These are phyloP conservation scores for Intellagama lesueurii DNA, from an alignment of 2,797 vertebrate species.

Conservation along the genomic window DNA sequence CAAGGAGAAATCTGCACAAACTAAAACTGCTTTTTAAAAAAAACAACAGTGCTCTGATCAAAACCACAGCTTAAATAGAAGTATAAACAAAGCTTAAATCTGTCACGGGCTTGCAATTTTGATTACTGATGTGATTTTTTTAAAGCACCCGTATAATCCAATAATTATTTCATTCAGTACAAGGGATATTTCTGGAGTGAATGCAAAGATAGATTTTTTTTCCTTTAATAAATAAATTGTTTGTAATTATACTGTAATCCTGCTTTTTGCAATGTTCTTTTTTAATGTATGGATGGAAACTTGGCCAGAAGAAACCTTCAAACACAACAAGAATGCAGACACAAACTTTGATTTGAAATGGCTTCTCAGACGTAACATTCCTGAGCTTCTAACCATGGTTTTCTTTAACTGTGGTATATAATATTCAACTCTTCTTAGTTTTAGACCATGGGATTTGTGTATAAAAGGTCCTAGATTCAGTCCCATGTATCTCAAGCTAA, in stretches of 20 bases:
- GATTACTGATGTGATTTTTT: constrained; percentile 33
- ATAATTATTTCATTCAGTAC: constrained; percentile 34
- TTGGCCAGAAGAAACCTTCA: not conserved
- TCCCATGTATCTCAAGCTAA: not conserved
- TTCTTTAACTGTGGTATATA: not conserved
- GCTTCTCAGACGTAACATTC: not conserved
- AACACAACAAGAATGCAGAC: not conserved
- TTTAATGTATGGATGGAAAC: not conserved
- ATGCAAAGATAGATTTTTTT: not conserved
- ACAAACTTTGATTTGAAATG: not conserved
- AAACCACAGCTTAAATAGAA: constrained; percentile 31
- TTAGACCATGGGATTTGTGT: not conserved
- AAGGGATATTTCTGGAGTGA: constrained; percentile 15
- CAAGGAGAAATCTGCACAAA: constrained; percentile 24
- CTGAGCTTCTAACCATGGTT: not conserved
- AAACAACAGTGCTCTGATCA: constrained; percentile 24
- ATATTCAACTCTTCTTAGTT: not conserved
- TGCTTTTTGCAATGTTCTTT: not conserved
- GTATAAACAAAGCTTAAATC: constrained; percentile 38
- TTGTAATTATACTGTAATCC: constrained; percentile 10
- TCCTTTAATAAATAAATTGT: constrained; percentile 25
- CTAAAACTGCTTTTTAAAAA: not conserved
- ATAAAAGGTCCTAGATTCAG: not conserved
- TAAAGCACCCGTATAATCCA: constrained; percentile 39
- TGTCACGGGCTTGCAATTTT: constrained; percentile 17